phyloP scores from a whole-genome alignment of 1,140 invertebrate genomes.

The Megalonaias nervosa region DNA sequence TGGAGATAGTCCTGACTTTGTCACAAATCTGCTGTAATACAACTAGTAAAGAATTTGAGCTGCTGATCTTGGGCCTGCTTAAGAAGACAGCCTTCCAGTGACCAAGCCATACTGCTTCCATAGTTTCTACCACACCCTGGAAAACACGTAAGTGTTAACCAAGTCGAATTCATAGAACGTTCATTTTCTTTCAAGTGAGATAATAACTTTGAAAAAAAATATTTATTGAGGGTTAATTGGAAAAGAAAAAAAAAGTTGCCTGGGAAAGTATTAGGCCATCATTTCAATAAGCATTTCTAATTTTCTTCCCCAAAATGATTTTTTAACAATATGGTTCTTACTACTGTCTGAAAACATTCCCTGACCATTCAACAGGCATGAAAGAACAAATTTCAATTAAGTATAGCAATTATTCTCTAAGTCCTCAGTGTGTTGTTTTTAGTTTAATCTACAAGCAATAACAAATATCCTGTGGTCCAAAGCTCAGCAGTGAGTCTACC shows the following conservation, averaged over 20 bases:
- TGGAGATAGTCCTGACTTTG: conserved; percentile 61
- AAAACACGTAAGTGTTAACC: conserved; percentile 27
- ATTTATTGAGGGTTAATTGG: no score
- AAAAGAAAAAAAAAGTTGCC: not conserved
- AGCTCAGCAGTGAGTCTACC: no score
- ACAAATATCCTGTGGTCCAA: no score
- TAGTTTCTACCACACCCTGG: conserved; percentile 75
- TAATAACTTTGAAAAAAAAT: not conserved
- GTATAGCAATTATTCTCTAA: no score
- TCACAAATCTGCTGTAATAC: conserved; percentile 65
- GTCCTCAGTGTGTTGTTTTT: no score
- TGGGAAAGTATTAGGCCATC: no score
- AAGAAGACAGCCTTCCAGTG: conserved; percentile 72
- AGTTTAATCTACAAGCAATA: no score
- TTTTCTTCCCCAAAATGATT: not conserved
- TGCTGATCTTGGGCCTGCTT: conserved; percentile 52
- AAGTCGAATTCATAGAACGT: not conserved
- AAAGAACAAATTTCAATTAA: no score
- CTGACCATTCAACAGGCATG: no score
- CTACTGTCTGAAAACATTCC: no score
- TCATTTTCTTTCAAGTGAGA: not conserved
- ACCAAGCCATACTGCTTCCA: conserved; percentile 78
- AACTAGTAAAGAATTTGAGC: conserved; percentile 75
- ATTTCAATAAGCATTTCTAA: not conserved
- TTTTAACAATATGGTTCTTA: not conserved